Base-by-base conservation (phyloP, 2,797 vertebrate species). In the Catamblyrhynchus diadema region DNA sequence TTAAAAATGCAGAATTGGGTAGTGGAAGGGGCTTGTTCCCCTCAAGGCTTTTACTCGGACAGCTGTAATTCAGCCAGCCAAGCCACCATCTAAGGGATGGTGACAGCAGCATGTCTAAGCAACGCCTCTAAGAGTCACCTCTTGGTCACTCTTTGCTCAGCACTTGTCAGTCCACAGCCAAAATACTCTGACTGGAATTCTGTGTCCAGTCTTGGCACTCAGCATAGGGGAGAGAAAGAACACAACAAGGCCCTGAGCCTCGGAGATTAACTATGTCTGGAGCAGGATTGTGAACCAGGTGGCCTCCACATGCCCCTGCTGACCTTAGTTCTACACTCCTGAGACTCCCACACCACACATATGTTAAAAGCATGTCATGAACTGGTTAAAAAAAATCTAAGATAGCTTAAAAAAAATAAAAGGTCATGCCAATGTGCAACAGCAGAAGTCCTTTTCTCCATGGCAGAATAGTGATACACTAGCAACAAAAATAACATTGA, bases 261-360 rank as follows among this genome's bases (percentile, higher is more conserved):
- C 1, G 1, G 25, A 50, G 12, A 75, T 30, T n/a, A 91, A 24
- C 20, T 18, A 23, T 27, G 35, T 20, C 28, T 84, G 54, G 21
- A 42, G 33, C 24, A 73, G 50, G 50, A 61, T 56, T 71, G 21
- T 51, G 56, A 77, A 50, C 25, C 6, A 19, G 5, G 19, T n/a
- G 42, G 83, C 41, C 32, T 56, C 53, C 37, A 66, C 18, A 25
- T 0, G 0, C 8, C n/a, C 42, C 39, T 64, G 61, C 44, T 33
- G 74, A 72, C n/a, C 25, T 74, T 30, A 50, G 57, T 65, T 61
- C 51, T 54, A 9, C 14, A 33, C 4, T 66, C 56, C 39, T 35
- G 17, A 69, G 44, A 70, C 10, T 70, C 41, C 17, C 13, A 54
- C 30, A 53, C 12, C 25, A 60, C 28, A n/a, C 9, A 4, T 12